A percentile compares a stretch with the other conserved stretches of the same genome.
Conservation (phyloP, 2,113 vertebrate species). For the Amphiprion ocellaris region DNA sequence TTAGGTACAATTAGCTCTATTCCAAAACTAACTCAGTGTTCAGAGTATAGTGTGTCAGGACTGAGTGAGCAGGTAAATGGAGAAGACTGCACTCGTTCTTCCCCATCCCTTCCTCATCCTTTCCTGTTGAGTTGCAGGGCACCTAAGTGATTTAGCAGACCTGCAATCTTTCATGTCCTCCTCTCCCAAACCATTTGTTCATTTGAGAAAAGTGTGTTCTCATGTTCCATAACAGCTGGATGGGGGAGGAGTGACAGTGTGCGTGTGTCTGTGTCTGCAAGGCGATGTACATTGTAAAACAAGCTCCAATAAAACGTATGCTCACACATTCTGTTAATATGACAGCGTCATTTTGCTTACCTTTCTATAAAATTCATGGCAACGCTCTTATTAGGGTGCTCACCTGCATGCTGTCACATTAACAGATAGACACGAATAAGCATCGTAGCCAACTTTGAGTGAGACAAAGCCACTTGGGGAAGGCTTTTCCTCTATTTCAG, state of each 20-base stretch:
- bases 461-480: no score
- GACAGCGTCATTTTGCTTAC: no score
- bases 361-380: no score
- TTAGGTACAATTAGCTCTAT: no score
- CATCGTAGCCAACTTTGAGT: no score
- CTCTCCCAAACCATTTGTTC: slow-evolving; percentile 19
- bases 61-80: slow-evolving; percentile 31
- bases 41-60: background rate
- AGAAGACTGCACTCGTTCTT: background rate
- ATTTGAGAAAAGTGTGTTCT: slow-evolving; percentile 15
- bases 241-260: slow-evolving; percentile 1
- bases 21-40: background rate
- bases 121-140: slow-evolving; percentile 13
- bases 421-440: no score
- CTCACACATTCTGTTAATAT: no score
- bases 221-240: slow-evolving; percentile 58
- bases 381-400: no score
- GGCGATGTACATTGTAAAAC: no score
- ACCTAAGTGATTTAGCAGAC: slow-evolving; percentile 59
- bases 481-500: no score
- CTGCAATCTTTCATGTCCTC: slow-evolving; percentile 5
- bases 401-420: no score
- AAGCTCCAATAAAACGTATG: no score
- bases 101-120: background rate
- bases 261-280: background rate